A percentile compares a stretch with the other conserved stretches of the same genome.
Conservation (phyloP, 2,797 vertebrate genomes). For the Notolepis coatsorum region DNA sequence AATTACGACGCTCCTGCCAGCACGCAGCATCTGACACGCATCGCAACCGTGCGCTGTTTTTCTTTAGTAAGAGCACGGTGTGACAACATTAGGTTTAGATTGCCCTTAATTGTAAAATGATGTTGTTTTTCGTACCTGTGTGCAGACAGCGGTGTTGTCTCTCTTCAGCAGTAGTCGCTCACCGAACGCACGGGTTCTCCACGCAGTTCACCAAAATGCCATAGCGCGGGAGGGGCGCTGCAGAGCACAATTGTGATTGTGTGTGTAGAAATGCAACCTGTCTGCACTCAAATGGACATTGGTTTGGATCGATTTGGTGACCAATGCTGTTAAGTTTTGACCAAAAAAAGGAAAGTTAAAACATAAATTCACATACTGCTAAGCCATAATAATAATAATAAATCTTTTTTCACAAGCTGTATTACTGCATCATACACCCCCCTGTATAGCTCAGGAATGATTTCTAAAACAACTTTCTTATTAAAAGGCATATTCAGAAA, state of each 20-base stretch:
- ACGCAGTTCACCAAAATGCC: slow-evolving; percentile 58
- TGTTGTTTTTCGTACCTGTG: slow-evolving; percentile 77
- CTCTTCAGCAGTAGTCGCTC: slow-evolving; percentile 79
- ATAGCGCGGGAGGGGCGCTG: slow-evolving; percentile 64
- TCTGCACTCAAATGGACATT: too few relatives aligned
- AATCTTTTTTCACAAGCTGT: too few relatives aligned
- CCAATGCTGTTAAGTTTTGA: too few relatives aligned
- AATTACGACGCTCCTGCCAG: slow-evolving; percentile 29
- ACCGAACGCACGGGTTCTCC: slow-evolving; percentile 64
- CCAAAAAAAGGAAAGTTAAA: too few relatives aligned
- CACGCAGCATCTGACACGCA: slow-evolving; percentile 2
- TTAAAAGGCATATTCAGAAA: too few relatives aligned
- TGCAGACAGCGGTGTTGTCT: slow-evolving; percentile 79
- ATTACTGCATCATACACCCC: too few relatives aligned
- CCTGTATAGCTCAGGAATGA: too few relatives aligned
- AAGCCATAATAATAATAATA: too few relatives aligned
- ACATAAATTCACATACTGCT: too few relatives aligned
- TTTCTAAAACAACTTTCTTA: too few relatives aligned
- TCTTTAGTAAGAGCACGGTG: background rate
- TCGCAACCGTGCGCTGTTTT: background rate
- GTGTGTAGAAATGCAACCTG: slow-evolving; percentile 56
- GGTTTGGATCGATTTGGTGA: too few relatives aligned
- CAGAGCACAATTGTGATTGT: slow-evolving; percentile 19
- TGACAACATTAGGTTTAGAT: background rate
- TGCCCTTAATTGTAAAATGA: background rate